phyloP scores from a whole-genome alignment of 2,888 invertebrate species.

The Philereme vetulata region DNA sequence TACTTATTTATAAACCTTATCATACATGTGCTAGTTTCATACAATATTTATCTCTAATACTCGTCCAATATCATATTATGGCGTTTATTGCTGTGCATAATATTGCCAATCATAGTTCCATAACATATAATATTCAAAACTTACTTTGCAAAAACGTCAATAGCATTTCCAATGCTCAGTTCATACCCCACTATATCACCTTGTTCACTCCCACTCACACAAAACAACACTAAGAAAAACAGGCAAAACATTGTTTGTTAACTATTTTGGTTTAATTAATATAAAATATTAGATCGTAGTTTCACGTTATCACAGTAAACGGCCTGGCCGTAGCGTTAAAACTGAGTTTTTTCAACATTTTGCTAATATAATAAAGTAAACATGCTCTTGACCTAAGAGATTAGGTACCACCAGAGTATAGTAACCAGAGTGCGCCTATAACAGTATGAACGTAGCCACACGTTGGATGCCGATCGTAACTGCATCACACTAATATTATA shows the following conservation, averaged over 20 bases:
- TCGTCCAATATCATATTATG: neutral
- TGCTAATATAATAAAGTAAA: constrained; percentile 69
- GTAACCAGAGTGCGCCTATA: constrained; percentile 28
- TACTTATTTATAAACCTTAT: constrained; percentile 4
- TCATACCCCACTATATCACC: constrained; percentile 69
- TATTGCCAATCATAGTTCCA: constrained; percentile 5
- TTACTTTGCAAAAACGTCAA: constrained; percentile 79
- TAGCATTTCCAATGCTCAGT: constrained; percentile 72
- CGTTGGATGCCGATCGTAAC: neutral
- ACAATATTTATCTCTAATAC: constrained; percentile 13
- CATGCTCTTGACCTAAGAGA: constrained; percentile 79
- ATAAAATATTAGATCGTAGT: constrained; percentile 27
- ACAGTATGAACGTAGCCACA: constrained; percentile 8
- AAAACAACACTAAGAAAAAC: constrained; percentile 51
- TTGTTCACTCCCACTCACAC: constrained; percentile 56
- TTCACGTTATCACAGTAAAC: constrained; percentile 44
- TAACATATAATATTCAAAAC: constrained; percentile 39
- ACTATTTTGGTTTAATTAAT: constrained; percentile 14
- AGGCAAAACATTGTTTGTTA: constrained; percentile 39
- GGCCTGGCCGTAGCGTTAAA: constrained; percentile 51
- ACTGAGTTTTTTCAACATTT: constrained; percentile 78
- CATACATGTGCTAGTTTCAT: constrained; percentile 20
- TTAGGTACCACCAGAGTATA: constrained; percentile 51
- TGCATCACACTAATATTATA: neutral
- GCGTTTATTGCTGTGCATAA: constrained; percentile 1